Base-by-base conservation (phyloP, 2,888 invertebrate species). In the Brassicogethes aeneus region DNA sequence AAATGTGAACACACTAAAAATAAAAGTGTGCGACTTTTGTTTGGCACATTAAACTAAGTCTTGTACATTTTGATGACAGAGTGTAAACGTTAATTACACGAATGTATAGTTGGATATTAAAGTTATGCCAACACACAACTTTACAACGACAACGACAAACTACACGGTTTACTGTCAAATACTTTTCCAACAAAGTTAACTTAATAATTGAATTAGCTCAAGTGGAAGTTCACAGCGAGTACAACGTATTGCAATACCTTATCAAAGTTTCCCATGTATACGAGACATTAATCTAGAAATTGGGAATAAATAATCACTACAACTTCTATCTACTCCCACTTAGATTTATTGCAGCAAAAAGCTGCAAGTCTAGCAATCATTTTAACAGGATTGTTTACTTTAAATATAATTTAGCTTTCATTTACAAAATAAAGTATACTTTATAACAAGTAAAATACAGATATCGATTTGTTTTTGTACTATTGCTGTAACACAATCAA, bases 81-180 rank as follows among this genome's bases (percentile, higher is more conserved):
- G 13, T 36, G 31, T 40, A 40, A 40, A n/a, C 15, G 23, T 40
- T 23, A 23, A 10, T 23, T 23, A 23, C 10, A 23, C 16, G 41
- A 17, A 23, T 23, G 10, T 10, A 35, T 41, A 41, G 43, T 36
- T 42, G 44, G 48, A 46, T 47, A 47, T 51, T 51, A 45, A 5
- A 46, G 48, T 49, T 47, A 47, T 44, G 43, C 47, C 49, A 47
- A 51, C 48, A n/a, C n/a, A 47, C 44, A 46, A 48, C 44, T 48
- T 48, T 36, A 46, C 37, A 23, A 23, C 23, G 41, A 46, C 37
- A 23, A 23, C 23, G 41, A 42, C 46, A 48, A 44, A 40, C 46
- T 42, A 42, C 45, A 48, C 46, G 40, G 41, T 48, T 43, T 41
- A 45, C 48, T 48, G 48, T 48, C 48, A 40, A 40, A 37, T 43